Percentiles rank a stretch among this genome's conserved stretches.
Evolutionary conservation across 2,797 vertebrate genomes (phyloP).

Genomic region (Neosalanx taihuensis): DNA sequence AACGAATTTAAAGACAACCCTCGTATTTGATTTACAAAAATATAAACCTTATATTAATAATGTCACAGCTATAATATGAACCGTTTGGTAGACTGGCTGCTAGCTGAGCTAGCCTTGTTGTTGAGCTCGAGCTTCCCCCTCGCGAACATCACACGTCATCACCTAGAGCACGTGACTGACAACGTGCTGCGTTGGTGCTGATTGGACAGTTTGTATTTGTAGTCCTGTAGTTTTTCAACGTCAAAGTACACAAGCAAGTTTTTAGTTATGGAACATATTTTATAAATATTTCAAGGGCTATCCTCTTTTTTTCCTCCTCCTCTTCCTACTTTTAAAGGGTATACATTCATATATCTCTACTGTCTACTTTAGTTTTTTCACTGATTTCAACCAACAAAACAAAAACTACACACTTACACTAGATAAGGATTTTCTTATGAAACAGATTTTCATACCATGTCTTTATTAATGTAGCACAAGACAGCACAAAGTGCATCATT

Average conservation of each 20-base stretch:
- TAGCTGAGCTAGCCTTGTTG: not conserved
- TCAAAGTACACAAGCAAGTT: not conserved
- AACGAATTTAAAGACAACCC: not conserved
- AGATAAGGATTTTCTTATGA: not conserved
- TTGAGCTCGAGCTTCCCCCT: conserved; percentile 8
- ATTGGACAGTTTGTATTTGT: conserved; percentile 45
- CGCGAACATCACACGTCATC: conserved; percentile 68
- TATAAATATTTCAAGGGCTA: not conserved
- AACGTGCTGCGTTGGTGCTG: conserved; percentile 45
- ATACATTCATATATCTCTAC: not conserved
- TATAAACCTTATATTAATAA: not conserved
- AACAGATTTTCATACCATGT: conserved; percentile 16
- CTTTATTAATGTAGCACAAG: conserved; percentile 43
- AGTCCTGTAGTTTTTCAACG: not conserved
- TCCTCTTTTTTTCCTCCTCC: not conserved
- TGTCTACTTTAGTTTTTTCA: not conserved
- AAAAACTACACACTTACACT: not conserved
- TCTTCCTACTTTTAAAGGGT: not conserved
- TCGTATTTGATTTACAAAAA: not conserved
- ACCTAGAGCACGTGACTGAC: conserved; percentile 46
- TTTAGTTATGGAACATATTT: not conserved
- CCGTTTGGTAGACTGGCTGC: not conserved
- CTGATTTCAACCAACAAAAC: not conserved
- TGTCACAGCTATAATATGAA: not conserved
- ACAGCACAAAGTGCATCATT: conserved; percentile 24